Conservation (phyloP, 2,113 vertebrate genomes). For the Cinclus cinclus region DNA sequence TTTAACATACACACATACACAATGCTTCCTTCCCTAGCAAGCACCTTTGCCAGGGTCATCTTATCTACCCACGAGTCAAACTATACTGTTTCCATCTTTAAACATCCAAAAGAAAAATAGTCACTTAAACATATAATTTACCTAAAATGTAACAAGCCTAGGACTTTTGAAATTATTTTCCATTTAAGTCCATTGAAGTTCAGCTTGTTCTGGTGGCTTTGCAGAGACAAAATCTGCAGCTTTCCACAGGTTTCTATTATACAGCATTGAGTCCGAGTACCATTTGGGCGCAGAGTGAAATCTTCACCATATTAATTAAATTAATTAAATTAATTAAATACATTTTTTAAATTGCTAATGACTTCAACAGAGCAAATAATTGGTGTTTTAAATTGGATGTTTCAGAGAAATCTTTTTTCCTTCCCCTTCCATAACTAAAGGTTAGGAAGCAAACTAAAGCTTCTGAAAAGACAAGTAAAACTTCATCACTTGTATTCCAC, state of each 20-base stretch:
- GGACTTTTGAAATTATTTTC: not conserved
- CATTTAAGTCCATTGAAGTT: not conserved
- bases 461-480: not conserved
- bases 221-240: not conserved
- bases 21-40: not conserved
- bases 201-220: not conserved
- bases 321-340: too few relatives aligned
- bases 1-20: not conserved
- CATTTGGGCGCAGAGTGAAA: not conserved
- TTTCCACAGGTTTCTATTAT: not conserved
- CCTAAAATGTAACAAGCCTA: not conserved
- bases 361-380: not conserved
- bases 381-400: not conserved
- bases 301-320: not conserved
- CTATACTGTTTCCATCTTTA: not conserved
- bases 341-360: not conserved
- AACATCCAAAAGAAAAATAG: not conserved
- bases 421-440: not conserved
- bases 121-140: not conserved
- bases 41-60: not conserved
- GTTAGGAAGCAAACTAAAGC: not conserved
- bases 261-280: not conserved
- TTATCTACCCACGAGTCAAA: not conserved
- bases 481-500: not conserved
- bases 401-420: not conserved